Conservation (phyloP, 2,113 vertebrate genomes). For the Chaenogobius annularis region DNA sequence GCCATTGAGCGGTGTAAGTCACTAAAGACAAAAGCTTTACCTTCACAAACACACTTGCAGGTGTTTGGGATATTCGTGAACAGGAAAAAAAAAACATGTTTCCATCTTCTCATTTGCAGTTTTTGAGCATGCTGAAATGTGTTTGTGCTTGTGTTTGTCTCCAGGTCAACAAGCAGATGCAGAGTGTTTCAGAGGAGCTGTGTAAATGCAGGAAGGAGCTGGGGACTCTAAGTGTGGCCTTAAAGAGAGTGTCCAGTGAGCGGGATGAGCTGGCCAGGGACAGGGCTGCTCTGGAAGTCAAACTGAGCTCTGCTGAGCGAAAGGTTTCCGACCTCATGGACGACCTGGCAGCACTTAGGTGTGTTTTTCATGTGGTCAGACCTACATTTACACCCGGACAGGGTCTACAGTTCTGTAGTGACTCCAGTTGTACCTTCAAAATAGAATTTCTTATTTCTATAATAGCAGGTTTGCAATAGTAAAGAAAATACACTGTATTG, state of each 20-base stretch:
- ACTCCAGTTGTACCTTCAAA: slow-evolving; percentile 12
- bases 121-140: neutral
- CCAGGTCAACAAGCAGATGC: slow-evolving; percentile 71
- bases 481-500: neutral
- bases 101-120: neutral
- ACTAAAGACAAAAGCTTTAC: no score
- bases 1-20: no score
- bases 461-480: slow-evolving; percentile 1
- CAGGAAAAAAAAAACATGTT: no score
- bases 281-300: slow-evolving; percentile 74
- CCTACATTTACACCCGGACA: slow-evolving; percentile 24
- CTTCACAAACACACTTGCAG: neutral
- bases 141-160: slow-evolving; percentile 10
- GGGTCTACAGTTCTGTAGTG: slow-evolving; percentile 21
- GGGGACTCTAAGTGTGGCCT: slow-evolving; percentile 65
- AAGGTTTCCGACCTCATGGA: slow-evolving; percentile 71
- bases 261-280: slow-evolving; percentile 76
- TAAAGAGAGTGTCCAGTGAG: slow-evolving; percentile 63
- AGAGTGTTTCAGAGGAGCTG: slow-evolving; percentile 73
- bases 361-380: slow-evolving; percentile 34
- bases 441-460: no score
- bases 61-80: no score
- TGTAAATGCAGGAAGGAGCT: slow-evolving; percentile 67
- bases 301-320: slow-evolving; percentile 75
- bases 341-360: slow-evolving; percentile 81